Evolutionary conservation across 1,140 invertebrate genomes (phyloP).

Genomic region (Globodera ellingtonae): DNA sequence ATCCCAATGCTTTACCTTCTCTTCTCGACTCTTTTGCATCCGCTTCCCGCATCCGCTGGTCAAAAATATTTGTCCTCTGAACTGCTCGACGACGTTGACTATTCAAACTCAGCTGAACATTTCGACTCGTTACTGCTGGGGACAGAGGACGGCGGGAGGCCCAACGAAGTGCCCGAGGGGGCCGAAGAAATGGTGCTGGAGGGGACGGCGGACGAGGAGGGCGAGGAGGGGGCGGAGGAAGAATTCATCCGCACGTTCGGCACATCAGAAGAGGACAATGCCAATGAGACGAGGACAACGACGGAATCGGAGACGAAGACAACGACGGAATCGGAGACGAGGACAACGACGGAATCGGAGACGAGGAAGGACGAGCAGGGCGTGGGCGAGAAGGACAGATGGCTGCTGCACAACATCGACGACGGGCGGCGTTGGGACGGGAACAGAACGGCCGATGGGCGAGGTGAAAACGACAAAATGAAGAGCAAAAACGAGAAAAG

Average conservation of each 20-base stretch:
- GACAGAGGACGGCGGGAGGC: too few relatives aligned
- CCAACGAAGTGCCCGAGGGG: background rate
- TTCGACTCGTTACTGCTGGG: background rate
- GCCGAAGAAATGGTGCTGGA: background rate
- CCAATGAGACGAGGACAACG: background rate
- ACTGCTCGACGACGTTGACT: background rate
- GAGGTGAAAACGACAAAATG: background rate
- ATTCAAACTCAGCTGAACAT: background rate
- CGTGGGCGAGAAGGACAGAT: background rate
- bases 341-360: background rate
- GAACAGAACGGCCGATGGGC: slow-evolving; percentile 2
- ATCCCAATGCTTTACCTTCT: too few relatives aligned
- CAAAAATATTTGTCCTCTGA: background rate
- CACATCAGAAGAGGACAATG: background rate
- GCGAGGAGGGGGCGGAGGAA: background rate
- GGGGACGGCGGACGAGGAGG: background rate
- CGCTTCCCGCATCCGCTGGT: background rate
- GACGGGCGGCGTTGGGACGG: background rate
- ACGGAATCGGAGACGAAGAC: background rate
- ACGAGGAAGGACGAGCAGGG: background rate
- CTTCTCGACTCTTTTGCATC: background rate
- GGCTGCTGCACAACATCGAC: background rate
- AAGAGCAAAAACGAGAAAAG: too few relatives aligned
- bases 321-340: background rate
- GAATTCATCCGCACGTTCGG: too few relatives aligned